Percentiles rank a stretch among this genome's conserved stretches.
These are phyloP conservation scores for Vimba vimba DNA, from an alignment of 2,113 vertebrate genomes.

Conservation along the genomic window DNA sequence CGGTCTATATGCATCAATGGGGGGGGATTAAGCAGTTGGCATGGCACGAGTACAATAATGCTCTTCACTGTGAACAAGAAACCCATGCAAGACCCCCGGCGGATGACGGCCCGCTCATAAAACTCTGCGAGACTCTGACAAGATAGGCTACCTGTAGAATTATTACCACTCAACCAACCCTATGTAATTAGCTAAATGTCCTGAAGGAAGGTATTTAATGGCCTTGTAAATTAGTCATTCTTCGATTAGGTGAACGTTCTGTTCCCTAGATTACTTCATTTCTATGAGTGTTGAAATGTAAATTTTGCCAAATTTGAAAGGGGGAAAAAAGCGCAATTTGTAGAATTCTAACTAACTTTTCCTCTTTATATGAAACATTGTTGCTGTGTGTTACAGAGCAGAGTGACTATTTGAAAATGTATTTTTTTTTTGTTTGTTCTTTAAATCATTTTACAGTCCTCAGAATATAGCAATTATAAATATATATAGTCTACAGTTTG, in stretches of 20 bases:
- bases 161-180: background rate
- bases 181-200: background rate
- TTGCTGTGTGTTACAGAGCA: background rate
- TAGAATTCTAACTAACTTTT: background rate
- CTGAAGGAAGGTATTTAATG: background rate
- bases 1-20: conserved; percentile 78
- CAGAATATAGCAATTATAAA: background rate
- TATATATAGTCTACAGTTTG: background rate
- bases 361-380: background rate
- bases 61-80: conserved; percentile 75
- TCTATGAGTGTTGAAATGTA: background rate
- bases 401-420: background rate
- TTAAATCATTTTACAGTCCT: background rate
- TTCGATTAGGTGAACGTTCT: background rate
- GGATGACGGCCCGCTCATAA: conserved; percentile 47
- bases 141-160: conserved; percentile 7
- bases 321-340: background rate
- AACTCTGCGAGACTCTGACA: background rate
- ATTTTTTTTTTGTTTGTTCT: background rate
- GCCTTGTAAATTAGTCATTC: background rate
- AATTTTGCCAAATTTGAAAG: background rate
- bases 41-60: conserved; percentile 75
- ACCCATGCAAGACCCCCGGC: conserved; percentile 58
- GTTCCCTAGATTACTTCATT: background rate
- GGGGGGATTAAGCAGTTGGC: conserved; percentile 80